phyloP scores from a whole-genome alignment of 2,888 invertebrate species.

The Melieria crassipennis region DNA sequence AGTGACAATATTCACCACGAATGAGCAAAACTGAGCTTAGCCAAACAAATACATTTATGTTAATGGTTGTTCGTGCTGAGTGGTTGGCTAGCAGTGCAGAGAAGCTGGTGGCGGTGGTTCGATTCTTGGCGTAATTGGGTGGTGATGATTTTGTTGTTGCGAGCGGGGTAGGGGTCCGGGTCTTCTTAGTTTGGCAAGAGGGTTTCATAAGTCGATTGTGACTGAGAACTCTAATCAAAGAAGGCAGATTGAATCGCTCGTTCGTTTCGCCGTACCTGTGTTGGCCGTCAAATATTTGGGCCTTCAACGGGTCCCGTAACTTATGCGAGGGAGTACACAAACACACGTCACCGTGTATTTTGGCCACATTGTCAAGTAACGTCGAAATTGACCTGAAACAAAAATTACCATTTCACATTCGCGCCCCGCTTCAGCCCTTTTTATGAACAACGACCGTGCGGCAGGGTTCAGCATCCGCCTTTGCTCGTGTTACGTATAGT shows the following conservation, averaged over 20 bases:
- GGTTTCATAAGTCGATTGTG: constrained; percentile 50
- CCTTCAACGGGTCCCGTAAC: constrained; percentile 24
- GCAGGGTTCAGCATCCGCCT: too few species aligned
- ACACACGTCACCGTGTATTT: too few species aligned
- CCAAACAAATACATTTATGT: too few species aligned
- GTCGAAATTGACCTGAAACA: too few species aligned
- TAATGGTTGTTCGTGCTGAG: constrained; percentile 3
- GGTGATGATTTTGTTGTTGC: not conserved
- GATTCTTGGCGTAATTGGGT: not conserved
- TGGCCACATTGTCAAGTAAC: too few species aligned
- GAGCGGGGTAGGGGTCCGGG: not conserved
- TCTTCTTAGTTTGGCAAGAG: constrained; percentile 63
- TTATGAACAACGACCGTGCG: too few species aligned
- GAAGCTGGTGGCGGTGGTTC: constrained; percentile 1
- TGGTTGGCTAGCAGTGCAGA: not conserved
- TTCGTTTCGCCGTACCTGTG: constrained; percentile 54
- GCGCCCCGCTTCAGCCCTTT: too few species aligned
- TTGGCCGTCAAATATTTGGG: constrained; percentile 25
- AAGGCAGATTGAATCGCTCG: constrained; percentile 64
- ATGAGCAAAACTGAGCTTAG: too few species aligned
- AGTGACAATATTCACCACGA: too few species aligned
- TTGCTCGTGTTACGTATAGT: too few species aligned
- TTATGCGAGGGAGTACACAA: constrained; percentile 20
- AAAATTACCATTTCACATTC: too few species aligned
- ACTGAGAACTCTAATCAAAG: constrained; percentile 60